Base-by-base conservation (phyloP, 2,888 invertebrate species). In the Tetheella fluctuosa region DNA sequence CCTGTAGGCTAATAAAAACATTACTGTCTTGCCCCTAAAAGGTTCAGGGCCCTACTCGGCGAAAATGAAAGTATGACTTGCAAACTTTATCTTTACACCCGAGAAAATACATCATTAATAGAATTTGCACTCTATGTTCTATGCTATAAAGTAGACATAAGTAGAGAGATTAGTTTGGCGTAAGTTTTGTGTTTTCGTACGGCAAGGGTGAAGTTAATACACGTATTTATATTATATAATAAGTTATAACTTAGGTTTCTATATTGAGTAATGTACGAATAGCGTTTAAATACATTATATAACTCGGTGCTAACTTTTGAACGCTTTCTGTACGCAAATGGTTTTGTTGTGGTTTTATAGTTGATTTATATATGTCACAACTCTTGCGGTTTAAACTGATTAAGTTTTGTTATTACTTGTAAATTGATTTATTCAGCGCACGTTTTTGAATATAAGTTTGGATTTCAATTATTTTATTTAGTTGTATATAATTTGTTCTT, bases 21-120 rank as follows among this genome's bases (percentile, higher is more conserved):
- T 74, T 63, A 68, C 70, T 58, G 60, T 34, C 67, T 64, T 61
- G 59, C 64, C 61, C 60, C 71, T 74, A 68, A 73, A 70, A 73
- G 75, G 68, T 70, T 74, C 64, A 70, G 66, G n/a, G 62, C 66
- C 63, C 68, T 68, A 65, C 61, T 66, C 34, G 2, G 34, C 34
- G 34, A 34, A 34, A 34, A 34, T 34, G 68, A 65, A 64, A 67
- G 63, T 65, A 65, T 61, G 60, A 37, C 60, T 58, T 54, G 23
- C 61, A 57, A 63, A 63, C 59, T 67, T n/a, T 59, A 63, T 56
- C 63, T 63, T 64, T 74, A 60, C 70, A 10, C 6, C 12, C 12
- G 13, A 23, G 10, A 55, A 54, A 54, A 54, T 54, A 34, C 13
- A 13, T 2, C 55, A 10, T 7, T 10, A 48, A 10, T 48, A 10